Base-by-base conservation (phyloP, 1,140 invertebrate genomes). In the Musca domestica region DNA sequence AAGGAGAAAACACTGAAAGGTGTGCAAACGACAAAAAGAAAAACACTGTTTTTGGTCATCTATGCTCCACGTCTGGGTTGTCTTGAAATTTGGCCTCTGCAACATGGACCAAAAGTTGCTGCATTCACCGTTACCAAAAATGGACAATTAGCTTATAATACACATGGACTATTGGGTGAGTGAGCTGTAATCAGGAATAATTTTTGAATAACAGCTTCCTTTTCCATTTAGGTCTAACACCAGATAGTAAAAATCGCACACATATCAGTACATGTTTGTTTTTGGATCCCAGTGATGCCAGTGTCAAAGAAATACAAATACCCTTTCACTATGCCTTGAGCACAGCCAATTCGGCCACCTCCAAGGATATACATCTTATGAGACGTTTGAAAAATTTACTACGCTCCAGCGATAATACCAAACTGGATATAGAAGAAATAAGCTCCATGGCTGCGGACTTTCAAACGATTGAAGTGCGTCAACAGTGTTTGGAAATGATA, bases 321-420 rank as follows among this genome's bases (percentile, higher is more conserved):
- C 95, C 95, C 15, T 98, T 97, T 81, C 95, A 97, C 81, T 91
- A 91, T 81, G 88, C 91, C 4, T 82, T 95, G n/a, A 90, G 90
- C 76, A 94, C 91, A 72, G 92, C 92, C 81, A 94, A 93, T 81
- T 94, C 92, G 69, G 90, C 92, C 74, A 87, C 91, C 73, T 91
- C 94, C 1, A 87, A 92, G 72, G 95, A 97, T 81, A 86, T 96
- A 49, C 93, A 96, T 83, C 82, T 95, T 47, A 84, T 96, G 56
- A 91, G 92, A 74, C 90, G 92, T 72, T 76, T 94, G n/a, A 89
- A 90, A 72, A 87, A 86, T 46, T 84, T 88, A 71, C 79, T 93
- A 9, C 88, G 89, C 71, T 84, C 87, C 64, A 82, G 88, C 71
- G 84, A 87, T 64, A 82, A 82, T 64, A 83, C 84, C 71, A 66